Evolutionary conservation across 2,113 vertebrate species (phyloP).

Genomic region (Pachycephala philippinensis): DNA sequence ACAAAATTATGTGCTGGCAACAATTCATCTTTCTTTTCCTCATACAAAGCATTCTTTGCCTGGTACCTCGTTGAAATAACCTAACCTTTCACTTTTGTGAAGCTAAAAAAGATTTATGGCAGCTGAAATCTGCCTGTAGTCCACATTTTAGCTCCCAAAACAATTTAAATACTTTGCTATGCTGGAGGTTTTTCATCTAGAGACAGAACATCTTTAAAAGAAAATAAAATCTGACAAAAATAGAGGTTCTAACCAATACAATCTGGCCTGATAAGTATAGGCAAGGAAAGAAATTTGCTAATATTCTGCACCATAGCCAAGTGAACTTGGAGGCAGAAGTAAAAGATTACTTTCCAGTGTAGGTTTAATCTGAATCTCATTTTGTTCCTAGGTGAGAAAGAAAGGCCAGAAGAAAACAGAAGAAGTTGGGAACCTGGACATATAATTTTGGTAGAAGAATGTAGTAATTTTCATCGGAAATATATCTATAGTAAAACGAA

Average conservation of each 20-base stretch:
- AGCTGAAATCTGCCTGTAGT: not conserved
- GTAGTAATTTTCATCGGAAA: not conserved
- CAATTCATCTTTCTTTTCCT: not conserved
- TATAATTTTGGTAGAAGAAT: not conserved
- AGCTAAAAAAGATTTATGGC: not conserved
- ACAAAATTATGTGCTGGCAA: not conserved
- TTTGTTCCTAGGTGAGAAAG: not conserved
- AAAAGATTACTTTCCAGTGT: not conserved
- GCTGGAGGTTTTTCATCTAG: not conserved
- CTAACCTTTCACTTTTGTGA: not conserved
- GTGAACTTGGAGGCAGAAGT: not conserved
- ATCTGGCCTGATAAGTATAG: not conserved
- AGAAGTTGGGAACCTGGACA: not conserved
- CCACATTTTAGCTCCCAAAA: not conserved
- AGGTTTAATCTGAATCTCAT: not conserved
- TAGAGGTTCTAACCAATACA: not conserved
- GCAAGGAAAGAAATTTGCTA: not conserved
- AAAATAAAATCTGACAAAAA: not conserved
- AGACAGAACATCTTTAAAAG: not conserved
- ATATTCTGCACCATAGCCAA: not conserved
- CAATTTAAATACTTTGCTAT: not conserved
- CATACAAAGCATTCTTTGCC: not conserved
- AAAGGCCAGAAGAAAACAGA: not conserved
- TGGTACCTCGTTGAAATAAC: not conserved
- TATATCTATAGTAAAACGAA: not conserved